phyloP scores from a whole-genome alignment of 53 echinoderm and acorn worm species.

The Stichopus horrens region DNA sequence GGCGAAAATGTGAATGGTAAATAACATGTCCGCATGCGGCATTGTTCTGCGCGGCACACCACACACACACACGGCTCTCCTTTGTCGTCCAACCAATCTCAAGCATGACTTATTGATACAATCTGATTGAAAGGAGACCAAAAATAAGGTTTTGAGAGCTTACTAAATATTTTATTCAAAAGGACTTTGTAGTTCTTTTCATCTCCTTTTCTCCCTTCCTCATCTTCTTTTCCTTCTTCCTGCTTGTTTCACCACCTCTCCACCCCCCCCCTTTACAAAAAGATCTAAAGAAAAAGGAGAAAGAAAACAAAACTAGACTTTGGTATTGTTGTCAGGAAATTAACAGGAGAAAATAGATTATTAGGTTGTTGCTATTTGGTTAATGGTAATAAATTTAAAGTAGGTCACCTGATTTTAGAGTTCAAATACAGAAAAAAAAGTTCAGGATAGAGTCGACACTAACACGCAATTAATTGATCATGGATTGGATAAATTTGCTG shows the following conservation, averaged over 20 bases:
- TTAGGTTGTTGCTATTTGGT: slow-evolving; percentile 44
- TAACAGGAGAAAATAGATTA: slow-evolving; percentile 34
- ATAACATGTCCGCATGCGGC: slow-evolving; percentile 1
- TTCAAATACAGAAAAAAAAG: background rate
- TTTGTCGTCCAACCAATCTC: background rate
- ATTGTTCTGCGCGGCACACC: background rate
- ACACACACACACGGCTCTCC: too few species aligned
- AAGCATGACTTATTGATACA: slow-evolving; percentile 35
- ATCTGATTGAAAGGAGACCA: background rate
- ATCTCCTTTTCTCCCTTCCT: too few species aligned
- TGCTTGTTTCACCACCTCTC: too few species aligned
- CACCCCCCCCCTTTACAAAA: background rate
- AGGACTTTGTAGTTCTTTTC: background rate
- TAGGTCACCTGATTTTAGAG: slow-evolving; percentile 36
- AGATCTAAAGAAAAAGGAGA: background rate
- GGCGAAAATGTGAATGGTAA: slow-evolving; percentile 29
- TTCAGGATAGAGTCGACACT: background rate
- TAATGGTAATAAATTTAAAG: slow-evolving; percentile 19
- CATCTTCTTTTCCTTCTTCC: too few species aligned
- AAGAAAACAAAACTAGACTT: background rate
- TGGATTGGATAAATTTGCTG: slow-evolving; percentile 18
- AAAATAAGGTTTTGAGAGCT: slow-evolving; percentile 42
- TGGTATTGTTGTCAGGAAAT: slow-evolving; percentile 10
- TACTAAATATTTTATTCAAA: slow-evolving; percentile 25
- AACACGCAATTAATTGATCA: slow-evolving; percentile 27